A percentile compares a stretch with the other conserved stretches of the same genome.
Conservation (phyloP, 1,140 invertebrate genomes). For the Calycopis cecrops region DNA sequence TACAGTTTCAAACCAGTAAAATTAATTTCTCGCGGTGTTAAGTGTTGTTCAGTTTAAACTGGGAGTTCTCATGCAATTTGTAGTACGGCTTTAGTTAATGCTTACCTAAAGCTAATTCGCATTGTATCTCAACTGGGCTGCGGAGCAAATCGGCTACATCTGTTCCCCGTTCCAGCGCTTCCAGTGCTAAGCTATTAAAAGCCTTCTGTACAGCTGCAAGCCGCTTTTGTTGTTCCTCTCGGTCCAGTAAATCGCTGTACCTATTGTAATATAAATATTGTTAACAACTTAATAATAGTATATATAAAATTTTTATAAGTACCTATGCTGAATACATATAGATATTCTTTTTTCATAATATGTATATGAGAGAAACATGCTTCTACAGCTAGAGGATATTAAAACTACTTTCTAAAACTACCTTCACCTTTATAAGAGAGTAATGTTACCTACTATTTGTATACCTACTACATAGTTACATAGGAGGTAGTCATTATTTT, state of each 20-base stretch:
- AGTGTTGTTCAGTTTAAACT: conserved; percentile 4
- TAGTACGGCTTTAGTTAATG: background rate
- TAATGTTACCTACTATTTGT: no score
- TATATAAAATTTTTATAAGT: no score
- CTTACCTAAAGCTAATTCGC: conserved; percentile 60
- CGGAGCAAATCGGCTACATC: conserved; percentile 44
- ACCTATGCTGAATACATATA: no score
- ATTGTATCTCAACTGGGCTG: conserved; percentile 58
- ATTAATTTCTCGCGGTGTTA: conserved; percentile 8
- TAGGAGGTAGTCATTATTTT: no score
- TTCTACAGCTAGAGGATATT: no score
- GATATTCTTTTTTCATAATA: conserved; percentile 18
- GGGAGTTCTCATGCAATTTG: conserved; percentile 1
- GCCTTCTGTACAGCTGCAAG: conserved; percentile 54
- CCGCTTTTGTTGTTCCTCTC: conserved; percentile 48
- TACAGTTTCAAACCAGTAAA: background rate
- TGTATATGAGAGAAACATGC: conserved; percentile 47
- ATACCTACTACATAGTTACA: no score
- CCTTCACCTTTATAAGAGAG: no score
- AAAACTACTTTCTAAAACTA: no score
- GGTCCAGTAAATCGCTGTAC: conserved; percentile 57
- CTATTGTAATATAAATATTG: conserved; percentile 31
- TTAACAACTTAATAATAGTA: background rate
- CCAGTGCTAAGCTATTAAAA: conserved; percentile 50
- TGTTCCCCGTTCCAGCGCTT: conserved; percentile 37